Evolutionary conservation across 2,888 invertebrate species (phyloP).

Genomic region (Brachypalpus laphriformis): DNA sequence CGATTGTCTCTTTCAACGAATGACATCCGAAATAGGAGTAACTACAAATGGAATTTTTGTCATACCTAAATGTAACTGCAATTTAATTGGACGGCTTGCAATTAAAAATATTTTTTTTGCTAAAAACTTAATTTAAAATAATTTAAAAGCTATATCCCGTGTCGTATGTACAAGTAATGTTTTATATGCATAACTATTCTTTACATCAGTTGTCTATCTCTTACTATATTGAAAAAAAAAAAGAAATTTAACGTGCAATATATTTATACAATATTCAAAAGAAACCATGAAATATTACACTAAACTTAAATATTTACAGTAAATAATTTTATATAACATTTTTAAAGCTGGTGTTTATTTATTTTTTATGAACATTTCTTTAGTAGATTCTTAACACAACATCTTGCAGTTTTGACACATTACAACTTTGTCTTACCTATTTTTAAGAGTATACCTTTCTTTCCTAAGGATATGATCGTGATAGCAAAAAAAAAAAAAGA

Average conservation of each 20-base stretch:
- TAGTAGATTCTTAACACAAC: constrained; percentile 6
- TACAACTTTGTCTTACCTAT: constrained; percentile 1
- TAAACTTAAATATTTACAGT: constrained; percentile 53
- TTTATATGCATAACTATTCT: neutral
- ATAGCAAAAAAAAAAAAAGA: neutral
- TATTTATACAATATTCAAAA: neutral
- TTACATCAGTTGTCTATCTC: neutral
- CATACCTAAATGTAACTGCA: neutral
- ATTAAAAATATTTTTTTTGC: neutral
- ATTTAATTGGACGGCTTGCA: constrained; percentile 17
- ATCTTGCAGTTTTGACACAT: neutral
- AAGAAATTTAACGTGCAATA: constrained; percentile 2
- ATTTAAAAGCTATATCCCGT: neutral
- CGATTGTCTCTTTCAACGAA: no score
- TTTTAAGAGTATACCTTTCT: constrained; percentile 8
- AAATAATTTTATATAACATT: constrained; percentile 26
- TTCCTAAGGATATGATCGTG: constrained; percentile 6
- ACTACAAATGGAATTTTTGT: neutral
- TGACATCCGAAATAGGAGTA: no score
- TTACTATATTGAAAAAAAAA: neutral
- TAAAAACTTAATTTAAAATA: neutral
- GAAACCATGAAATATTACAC: neutral
- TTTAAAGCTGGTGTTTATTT: constrained; percentile 53
- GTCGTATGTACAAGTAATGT: neutral
- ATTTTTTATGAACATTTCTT: neutral